phyloP scores from a whole-genome alignment of 2,797 vertebrate species.

The Characodon lateralis region DNA sequence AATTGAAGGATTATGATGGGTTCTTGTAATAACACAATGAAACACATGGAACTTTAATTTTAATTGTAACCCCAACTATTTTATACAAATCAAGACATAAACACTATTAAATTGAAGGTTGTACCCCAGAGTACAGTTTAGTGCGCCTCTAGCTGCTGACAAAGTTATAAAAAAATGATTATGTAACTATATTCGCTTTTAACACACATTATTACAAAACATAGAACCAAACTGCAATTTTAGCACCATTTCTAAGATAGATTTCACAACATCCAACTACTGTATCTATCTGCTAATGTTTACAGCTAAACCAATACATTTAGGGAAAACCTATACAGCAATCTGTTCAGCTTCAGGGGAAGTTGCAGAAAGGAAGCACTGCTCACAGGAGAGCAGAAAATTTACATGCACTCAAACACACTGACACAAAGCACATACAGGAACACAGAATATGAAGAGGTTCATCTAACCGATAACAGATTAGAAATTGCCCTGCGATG shows the following conservation, averaged over 20 bases:
- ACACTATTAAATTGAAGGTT: background rate
- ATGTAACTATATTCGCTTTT: conserved; percentile 15
- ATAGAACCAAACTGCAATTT: background rate
- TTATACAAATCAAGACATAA: background rate
- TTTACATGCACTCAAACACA: conserved; percentile 10
- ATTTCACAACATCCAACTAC: conserved; percentile 4
- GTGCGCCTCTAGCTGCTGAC: background rate
- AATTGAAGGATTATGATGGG: conserved; percentile 21
- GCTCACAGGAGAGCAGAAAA: conserved; percentile 28
- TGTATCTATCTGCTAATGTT: conserved; percentile 32
- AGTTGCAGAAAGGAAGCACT: conserved; percentile 16
- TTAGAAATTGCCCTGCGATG: too few species aligned
- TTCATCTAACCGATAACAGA: background rate
- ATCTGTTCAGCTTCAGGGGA: conserved; percentile 60
- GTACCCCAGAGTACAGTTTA: background rate
- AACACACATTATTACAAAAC: background rate
- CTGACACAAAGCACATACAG: background rate
- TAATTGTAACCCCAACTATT: background rate
- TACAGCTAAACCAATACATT: conserved; percentile 58
- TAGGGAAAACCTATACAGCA: conserved; percentile 58
- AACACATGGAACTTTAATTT: background rate
- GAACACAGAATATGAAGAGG: background rate
- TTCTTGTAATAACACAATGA: background rate
- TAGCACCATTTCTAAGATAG: background rate
- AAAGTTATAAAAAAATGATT: background rate